Evolutionary conservation across 2,113 vertebrate genomes (phyloP), one percentile per base, ranked within the genome.

Genomic region (Periophthalmodon schlosseri): DNA sequence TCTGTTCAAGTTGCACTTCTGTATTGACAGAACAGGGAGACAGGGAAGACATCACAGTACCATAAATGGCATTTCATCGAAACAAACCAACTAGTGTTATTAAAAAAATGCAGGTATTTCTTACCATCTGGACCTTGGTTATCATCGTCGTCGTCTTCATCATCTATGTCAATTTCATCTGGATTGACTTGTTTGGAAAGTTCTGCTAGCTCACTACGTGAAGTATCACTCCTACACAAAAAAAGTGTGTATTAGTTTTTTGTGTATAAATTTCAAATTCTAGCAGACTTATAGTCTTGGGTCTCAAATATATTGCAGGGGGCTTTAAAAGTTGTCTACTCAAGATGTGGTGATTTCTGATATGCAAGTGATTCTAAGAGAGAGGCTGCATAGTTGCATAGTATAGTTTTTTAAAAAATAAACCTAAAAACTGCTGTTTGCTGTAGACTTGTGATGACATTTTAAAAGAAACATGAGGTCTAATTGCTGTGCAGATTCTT

Each of bases 1-100:
- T 96, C 91, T 97, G 96, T 83, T 97, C 96, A 72, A 97, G 89
- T 21, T 93, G 95, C 46, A 97, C 96, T 88, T 97, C 96, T 97
- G 92, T 68, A 50, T 76, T 4, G n/a, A 49, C 44, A 72, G 36
- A 20, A 2, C 46, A 21, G 70, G 44, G 10, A n/a, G n/a, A 72
- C 4, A 16, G 18, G 80, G 34, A 83, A 44, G 34, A 46, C 7
- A 56, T 56, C 50, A 18, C 16, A 52, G 16, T 21, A 44, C 1
- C 23, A 33, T 33, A 73, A 24, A 1, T 21, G 56, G 4, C 16
- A 36, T 61, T 61, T 28, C 4, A 15, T 61, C 5, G 7, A 15
- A 16, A 28, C 23, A 28, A 14, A 61, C 13, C 5, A 28, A 7
- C 0, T 61, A n/a, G 20, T 11, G n/a, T 21, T 12, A 57, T 8